Percentiles rank a stretch among this genome's conserved stretches.
phyloP scores from a whole-genome alignment of 2,888 invertebrate species.

The Rotaria magnacalcarata region DNA sequence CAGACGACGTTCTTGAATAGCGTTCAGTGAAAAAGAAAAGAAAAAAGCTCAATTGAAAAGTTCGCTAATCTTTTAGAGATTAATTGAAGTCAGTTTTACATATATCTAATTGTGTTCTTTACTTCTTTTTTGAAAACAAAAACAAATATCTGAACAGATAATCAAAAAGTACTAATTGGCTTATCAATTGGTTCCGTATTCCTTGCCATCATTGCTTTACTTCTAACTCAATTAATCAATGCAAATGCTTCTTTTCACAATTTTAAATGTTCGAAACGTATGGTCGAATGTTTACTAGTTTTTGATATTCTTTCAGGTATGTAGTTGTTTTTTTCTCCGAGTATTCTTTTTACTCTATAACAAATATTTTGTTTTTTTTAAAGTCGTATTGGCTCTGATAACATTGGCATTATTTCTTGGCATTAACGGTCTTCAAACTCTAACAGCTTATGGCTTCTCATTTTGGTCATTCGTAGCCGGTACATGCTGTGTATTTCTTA shows the following conservation, averaged over 20 bases:
- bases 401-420: slow-evolving; percentile 21
- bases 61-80: too few relatives aligned
- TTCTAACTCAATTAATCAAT: background rate
- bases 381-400: background rate
- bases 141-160: background rate
- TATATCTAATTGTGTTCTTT: too few relatives aligned
- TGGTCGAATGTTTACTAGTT: background rate
- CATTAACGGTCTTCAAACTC: background rate
- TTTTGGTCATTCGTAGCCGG: slow-evolving; percentile 30
- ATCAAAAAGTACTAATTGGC: background rate
- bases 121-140: too few relatives aligned
- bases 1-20: too few relatives aligned
- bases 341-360: background rate
- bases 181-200: background rate
- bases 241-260: background rate
- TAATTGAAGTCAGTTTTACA: too few relatives aligned
- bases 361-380: too few relatives aligned
- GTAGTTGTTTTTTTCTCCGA: background rate
- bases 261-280: background rate
- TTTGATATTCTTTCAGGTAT: background rate
- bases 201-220: background rate
- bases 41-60: too few relatives aligned
- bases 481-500: background rate
- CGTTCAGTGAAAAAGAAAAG: too few relatives aligned
- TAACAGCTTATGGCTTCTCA: background rate